phyloP scores from a whole-genome alignment of 2,888 invertebrate genomes.

The Diaperis boleti region DNA sequence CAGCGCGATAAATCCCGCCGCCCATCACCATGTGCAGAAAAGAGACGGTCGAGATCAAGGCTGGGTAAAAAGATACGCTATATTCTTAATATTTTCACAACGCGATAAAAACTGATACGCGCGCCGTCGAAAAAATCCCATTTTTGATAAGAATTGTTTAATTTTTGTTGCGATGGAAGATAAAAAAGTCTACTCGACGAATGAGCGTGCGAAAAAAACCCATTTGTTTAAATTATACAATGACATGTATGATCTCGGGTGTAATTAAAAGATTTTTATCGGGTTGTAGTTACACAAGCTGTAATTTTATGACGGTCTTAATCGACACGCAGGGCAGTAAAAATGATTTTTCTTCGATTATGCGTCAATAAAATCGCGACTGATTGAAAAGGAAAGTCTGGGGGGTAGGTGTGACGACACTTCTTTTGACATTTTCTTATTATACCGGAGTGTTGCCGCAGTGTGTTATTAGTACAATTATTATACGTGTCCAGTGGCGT shows the following conservation, averaged over 20 bases:
- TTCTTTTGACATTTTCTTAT: constrained; percentile 18
- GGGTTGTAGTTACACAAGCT: not conserved
- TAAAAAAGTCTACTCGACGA: constrained; percentile 15
- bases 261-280: constrained; percentile 27
- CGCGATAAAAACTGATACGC: constrained; percentile 25
- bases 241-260: not conserved
- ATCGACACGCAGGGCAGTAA: constrained; percentile 21
- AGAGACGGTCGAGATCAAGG: constrained; percentile 27
- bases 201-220: not conserved
- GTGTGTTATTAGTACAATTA: constrained; percentile 18
- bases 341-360: constrained; percentile 6
- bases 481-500: constrained; percentile 26
- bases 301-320: constrained; percentile 20
- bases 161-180: constrained; percentile 32
- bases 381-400: not conserved
- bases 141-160: constrained; percentile 16
- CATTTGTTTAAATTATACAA: not conserved
- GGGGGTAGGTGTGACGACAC: no score
- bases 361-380: not conserved
- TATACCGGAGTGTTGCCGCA: not conserved
- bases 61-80: constrained; percentile 9
- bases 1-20: constrained; percentile 2
- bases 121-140: constrained; percentile 3
- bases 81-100: constrained; percentile 11
- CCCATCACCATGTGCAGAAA: not conserved